Evolutionary conservation across 2,797 vertebrate genomes (phyloP).

Genomic region (Cetoscarus ocellatus): DNA sequence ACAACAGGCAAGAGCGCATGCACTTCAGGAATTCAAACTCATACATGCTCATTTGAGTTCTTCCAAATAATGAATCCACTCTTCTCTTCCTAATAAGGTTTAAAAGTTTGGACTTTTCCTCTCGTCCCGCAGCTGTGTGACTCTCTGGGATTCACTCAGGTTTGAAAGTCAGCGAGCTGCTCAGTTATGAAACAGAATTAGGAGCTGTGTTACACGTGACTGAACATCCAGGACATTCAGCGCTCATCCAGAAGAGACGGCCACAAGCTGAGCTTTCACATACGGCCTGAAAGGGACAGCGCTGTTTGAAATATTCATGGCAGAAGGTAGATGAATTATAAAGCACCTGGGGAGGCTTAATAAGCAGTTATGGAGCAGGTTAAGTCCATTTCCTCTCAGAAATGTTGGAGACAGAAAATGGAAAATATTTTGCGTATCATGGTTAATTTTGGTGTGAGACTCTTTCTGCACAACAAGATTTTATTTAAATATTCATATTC

Average conservation of each 20-base stretch:
- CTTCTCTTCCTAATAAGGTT: too few relatives aligned
- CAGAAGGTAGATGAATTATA: background rate
- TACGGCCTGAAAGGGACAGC: background rate
- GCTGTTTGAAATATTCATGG: background rate
- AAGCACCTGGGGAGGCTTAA: background rate
- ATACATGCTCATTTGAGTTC: background rate
- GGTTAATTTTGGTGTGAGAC: too few relatives aligned
- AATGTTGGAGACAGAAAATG: too few relatives aligned
- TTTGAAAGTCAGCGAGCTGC: slow-evolving; percentile 1
- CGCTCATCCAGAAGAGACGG: slow-evolving; percentile 14
- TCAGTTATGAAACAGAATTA: slow-evolving; percentile 23
- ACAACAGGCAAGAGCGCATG: background rate
- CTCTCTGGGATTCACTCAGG: background rate
- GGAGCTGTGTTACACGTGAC: slow-evolving; percentile 11
- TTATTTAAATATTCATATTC: too few relatives aligned
- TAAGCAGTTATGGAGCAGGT: too few relatives aligned
- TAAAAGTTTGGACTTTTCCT: too few relatives aligned
- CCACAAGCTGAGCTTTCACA: slow-evolving; percentile 14
- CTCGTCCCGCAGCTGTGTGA: background rate
- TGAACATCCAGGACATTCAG: slow-evolving; percentile 30
- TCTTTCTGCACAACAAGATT: too few relatives aligned
- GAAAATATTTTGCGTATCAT: too few relatives aligned
- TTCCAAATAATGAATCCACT: too few relatives aligned
- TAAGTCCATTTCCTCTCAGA: background rate
- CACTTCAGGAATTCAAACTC: background rate